Evolutionary conservation across 2,113 vertebrate genomes (phyloP).

Genomic region (Mormyrus iriodes): DNA sequence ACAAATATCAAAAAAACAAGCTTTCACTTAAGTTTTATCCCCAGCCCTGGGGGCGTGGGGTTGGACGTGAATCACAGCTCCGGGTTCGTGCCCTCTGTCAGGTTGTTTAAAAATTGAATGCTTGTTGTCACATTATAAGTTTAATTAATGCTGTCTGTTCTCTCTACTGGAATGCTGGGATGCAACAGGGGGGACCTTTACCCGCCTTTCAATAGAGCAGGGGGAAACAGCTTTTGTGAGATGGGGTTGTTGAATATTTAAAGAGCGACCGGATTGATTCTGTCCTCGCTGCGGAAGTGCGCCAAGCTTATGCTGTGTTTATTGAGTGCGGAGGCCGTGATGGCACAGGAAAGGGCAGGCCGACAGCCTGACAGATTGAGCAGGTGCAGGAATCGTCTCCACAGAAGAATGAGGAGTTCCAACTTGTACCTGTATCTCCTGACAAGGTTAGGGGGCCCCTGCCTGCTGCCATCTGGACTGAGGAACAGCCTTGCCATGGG

Average conservation of each 20-base stretch:
- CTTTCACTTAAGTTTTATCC: background rate
- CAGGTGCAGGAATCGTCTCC: background rate
- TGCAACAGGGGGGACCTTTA: background rate
- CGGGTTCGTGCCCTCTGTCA: conserved; percentile 29
- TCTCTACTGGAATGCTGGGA: conserved; percentile 26
- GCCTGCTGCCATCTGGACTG: background rate
- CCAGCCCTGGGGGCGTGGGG: background rate
- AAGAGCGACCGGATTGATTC: conserved; percentile 13
- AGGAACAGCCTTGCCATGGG: conserved; percentile 19
- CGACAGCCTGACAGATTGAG: background rate
- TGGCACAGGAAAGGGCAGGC: background rate
- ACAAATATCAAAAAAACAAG: background rate
- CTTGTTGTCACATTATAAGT: conserved; percentile 41
- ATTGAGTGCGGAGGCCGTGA: background rate
- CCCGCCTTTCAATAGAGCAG: background rate
- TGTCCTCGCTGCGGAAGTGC: background rate
- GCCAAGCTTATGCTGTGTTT: background rate
- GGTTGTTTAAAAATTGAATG: conserved; percentile 47
- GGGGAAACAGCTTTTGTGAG: background rate
- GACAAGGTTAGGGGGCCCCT: background rate
- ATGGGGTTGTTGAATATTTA: background rate
- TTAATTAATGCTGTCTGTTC: conserved; percentile 50
- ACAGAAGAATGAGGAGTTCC: background rate
- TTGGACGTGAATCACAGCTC: conserved; percentile 30
- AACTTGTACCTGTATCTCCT: background rate